Evolutionary conservation across 1,140 invertebrate genomes (phyloP), one percentile per base, ranked within the genome.

Genomic region (Andricus grossulariae): DNA sequence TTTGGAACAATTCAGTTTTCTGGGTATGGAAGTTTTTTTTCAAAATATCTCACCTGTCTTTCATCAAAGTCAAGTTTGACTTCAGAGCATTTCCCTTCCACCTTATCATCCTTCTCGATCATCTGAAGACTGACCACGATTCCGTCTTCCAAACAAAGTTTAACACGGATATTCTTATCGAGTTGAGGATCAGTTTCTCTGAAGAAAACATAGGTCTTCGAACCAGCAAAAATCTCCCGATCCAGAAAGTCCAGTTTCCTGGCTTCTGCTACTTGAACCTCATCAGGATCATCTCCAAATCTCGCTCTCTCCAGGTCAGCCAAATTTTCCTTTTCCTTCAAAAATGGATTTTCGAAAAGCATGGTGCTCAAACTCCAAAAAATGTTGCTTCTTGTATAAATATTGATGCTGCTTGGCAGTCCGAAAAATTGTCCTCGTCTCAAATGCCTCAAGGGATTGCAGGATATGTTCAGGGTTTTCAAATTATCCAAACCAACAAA

Each of bases 401-500:
- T 83, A 12, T 77, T 76, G 0, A 74, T 45, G 12, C 71, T 74
- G 12, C 76, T 82, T 2, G 81, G 79, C 3, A 87, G 32, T 13
- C 83, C 79, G 49, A 82, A 85, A 12, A 88, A 78, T 13, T 82
- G 70, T 10, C 85, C 83, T 5, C 78, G 75, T 10, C 74, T 57
- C 0, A 88, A 60, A 39, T 84, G 80, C 25, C 54, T 72, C n/a
- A 87, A 55, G 0, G 80, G 75, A 50, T 86, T 88, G 45, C 78
- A 70, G 7, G 85, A 85, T 0, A 88, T 75, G 45, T 87, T 77
- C 12, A 88, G 51, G 6, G 32, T n/a, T 19, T 79, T 81, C 8
- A 88, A 60, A 51, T 84, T 86, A 11, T 83, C 75, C 21, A 88
- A 57, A 2, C 83, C 85, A 6, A 81, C 51, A 4, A 88, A 83